These are phyloP conservation scores for Onychomys leucogaster DNA, from an alignment of 2,797 vertebrate species.

Conservation along the genomic window DNA sequence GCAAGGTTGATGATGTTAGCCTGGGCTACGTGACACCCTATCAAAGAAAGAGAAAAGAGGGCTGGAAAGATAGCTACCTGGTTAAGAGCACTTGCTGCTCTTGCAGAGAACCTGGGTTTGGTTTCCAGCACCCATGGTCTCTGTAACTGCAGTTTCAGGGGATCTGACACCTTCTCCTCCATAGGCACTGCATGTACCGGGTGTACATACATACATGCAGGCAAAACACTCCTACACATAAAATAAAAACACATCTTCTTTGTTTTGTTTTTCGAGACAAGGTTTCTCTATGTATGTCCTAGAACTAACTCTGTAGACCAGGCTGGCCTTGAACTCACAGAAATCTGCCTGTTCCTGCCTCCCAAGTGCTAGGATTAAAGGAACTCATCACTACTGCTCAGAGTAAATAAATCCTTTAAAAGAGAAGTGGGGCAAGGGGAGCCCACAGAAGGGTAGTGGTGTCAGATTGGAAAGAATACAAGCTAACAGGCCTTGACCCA, in stretches of 20 bases:
- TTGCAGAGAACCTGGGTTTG: not conserved
- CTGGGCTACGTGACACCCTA: not conserved
- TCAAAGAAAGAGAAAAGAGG: not conserved
- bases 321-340: not conserved
- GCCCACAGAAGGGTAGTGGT: not conserved
- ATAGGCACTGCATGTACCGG: not conserved
- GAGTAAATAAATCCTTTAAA: not conserved
- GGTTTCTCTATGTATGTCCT: not conserved
- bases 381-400: not conserved
- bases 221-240: not conserved
- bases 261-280: not conserved
- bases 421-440: not conserved
- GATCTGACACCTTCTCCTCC: not conserved
- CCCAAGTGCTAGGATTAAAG: not conserved
- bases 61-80: not conserved
- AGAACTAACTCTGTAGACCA: not conserved
- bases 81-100: not conserved
- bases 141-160: not conserved
- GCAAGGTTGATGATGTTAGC: not conserved
- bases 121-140: not conserved
- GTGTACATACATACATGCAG: not conserved
- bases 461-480: not conserved
- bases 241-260: not conserved
- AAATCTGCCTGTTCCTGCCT: not conserved
- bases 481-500: not conserved